Conservation (phyloP, 37 sponge, comb jelly and placozoan genomes). For the Petrosia ficiformis region DNA sequence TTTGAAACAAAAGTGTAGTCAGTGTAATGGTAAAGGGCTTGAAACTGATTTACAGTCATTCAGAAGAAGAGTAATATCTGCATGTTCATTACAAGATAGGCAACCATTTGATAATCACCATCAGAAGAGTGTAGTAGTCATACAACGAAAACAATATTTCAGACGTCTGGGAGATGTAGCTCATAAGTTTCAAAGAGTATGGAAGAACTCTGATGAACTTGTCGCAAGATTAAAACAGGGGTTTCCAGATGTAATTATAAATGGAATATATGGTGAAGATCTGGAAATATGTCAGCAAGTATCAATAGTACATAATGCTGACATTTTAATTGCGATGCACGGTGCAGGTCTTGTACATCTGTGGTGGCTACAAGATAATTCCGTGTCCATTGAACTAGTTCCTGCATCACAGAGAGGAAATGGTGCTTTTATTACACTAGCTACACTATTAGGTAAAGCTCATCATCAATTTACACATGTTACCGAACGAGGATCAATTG, state of each 20-base stretch:
- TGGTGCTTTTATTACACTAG: slow-evolving; percentile 52
- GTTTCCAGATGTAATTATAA: slow-evolving; percentile 23
- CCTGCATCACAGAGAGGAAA: slow-evolving; percentile 30
- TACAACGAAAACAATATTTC: slow-evolving; percentile 53
- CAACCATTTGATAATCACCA: neutral
- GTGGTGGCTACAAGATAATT: slow-evolving; percentile 64
- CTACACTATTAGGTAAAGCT: slow-evolving; percentile 44
- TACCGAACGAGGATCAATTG: neutral
- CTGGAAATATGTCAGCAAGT: slow-evolving; percentile 65
- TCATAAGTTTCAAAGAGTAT: slow-evolving; percentile 31
- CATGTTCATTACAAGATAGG: slow-evolving; percentile 48
- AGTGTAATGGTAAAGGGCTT: slow-evolving; percentile 44
- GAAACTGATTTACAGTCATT: slow-evolving; percentile 36
- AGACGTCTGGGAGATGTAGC: slow-evolving; percentile 24
- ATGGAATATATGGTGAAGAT: slow-evolving; percentile 41
- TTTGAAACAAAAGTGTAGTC: slow-evolving; percentile 17
- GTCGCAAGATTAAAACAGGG: slow-evolving; percentile 2
- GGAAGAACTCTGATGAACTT: slow-evolving; percentile 51
- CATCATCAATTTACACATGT: neutral
- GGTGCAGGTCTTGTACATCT: slow-evolving; percentile 76
- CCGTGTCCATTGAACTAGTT: slow-evolving; percentile 49
- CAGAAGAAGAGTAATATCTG: slow-evolving; percentile 43
- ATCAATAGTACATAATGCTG: slow-evolving; percentile 22
- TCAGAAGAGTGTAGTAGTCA: slow-evolving; percentile 19
- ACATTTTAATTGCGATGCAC: slow-evolving; percentile 62